phyloP scores from a whole-genome alignment of 2,888 invertebrate species.

The Cryptophagus acutangulus region DNA sequence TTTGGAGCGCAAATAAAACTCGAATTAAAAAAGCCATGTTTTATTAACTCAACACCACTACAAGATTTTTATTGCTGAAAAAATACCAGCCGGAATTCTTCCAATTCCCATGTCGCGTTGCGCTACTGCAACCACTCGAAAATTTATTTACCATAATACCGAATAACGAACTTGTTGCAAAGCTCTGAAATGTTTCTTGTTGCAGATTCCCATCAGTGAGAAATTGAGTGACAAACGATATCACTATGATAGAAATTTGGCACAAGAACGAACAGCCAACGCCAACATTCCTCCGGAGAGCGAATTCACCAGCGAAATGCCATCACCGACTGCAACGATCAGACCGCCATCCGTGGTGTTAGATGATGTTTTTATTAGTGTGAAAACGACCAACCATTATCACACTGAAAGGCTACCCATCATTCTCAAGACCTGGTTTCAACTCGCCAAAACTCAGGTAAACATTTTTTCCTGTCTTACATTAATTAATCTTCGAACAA shows the following conservation, averaged over 20 bases:
- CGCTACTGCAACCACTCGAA: conserved; percentile 1
- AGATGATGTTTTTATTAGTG: conserved; percentile 89
- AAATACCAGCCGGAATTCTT: conserved; percentile 2
- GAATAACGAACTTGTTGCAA: too few species aligned
- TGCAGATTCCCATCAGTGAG: conserved; percentile 18
- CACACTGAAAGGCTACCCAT: conserved; percentile 79
- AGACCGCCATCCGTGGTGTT: conserved; percentile 62
- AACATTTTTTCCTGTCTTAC: too few species aligned
- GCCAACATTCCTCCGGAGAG: conserved; percentile 21
- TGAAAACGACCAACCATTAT: conserved; percentile 88
- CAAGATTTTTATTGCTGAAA: not conserved
- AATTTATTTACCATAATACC: too few species aligned
- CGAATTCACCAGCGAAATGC: conserved; percentile 28
- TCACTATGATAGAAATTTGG: conserved; percentile 32
- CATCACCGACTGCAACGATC: conserved; percentile 44
- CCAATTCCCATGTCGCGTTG: conserved; percentile 1
- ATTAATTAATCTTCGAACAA: too few species aligned
- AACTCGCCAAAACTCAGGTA: conserved; percentile 87
- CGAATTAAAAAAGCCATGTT: not conserved
- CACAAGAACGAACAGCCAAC: conserved; percentile 29
- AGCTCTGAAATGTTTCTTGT: too few species aligned
- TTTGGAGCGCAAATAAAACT: too few species aligned
- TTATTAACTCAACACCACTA: conserved; percentile 6
- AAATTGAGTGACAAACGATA: conserved; percentile 34
- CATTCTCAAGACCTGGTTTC: conserved; percentile 93